phyloP scores from a whole-genome alignment of 2,113 vertebrate species.

The Holacanthus passer region DNA sequence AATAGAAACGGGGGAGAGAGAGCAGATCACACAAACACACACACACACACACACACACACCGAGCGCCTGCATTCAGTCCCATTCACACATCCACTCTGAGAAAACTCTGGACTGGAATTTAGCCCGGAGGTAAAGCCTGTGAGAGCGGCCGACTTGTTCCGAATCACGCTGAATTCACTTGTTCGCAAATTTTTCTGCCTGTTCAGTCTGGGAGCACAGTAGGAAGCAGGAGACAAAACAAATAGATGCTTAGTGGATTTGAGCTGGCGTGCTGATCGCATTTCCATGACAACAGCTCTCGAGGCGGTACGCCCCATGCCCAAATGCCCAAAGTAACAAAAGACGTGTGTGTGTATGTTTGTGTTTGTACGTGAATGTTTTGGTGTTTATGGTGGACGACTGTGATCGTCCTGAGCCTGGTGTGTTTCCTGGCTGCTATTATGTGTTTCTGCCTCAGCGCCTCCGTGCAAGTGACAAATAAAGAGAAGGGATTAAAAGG shows the following conservation, averaged over 20 bases:
- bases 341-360: neutral
- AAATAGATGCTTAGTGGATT: conserved; percentile 68
- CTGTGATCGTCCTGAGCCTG: neutral
- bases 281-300: conserved; percentile 79
- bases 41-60: conserved; percentile 23
- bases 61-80: conserved; percentile 30
- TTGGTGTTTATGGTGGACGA: conserved; percentile 3
- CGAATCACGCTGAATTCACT: conserved; percentile 30
- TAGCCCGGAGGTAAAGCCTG: conserved; percentile 21
- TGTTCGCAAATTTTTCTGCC: neutral
- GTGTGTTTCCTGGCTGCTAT: conserved; percentile 7
- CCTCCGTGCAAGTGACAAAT: neutral
- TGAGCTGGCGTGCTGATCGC: conserved; percentile 53
- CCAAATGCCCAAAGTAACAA: conserved; percentile 58
- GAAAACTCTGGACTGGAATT: neutral
- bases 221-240: conserved; percentile 61
- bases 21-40: conserved; percentile 31
- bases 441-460: conserved; percentile 17
- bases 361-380: conserved; percentile 16
- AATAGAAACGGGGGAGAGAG: conserved; percentile 50
- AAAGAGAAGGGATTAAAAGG: neutral
- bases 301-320: conserved; percentile 38
- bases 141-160: neutral
- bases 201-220: conserved; percentile 42
- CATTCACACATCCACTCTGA: conserved; percentile 14